phyloP scores from a whole-genome alignment of 1,140 invertebrate species.

The Eulimnadia texana region DNA sequence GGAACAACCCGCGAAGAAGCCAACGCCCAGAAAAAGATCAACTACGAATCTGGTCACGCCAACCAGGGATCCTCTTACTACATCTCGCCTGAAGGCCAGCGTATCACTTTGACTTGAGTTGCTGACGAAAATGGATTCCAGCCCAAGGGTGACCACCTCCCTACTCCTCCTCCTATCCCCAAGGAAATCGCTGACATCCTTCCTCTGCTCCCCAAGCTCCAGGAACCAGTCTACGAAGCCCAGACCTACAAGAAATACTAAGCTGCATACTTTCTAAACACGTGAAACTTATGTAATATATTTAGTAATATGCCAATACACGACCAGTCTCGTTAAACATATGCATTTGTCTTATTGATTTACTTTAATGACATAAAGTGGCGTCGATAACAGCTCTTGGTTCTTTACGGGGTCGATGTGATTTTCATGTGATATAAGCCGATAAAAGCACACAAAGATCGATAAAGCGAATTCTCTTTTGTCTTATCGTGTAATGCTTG shows the following conservation, averaged over 20 bases:
- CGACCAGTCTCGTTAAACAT: background rate
- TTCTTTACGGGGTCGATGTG: no score
- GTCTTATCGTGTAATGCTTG: no score
- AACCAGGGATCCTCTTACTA: conserved; percentile 25
- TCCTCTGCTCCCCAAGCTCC: background rate
- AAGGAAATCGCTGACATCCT: background rate
- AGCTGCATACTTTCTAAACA: background rate
- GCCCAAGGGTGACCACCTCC: conserved; percentile 22
- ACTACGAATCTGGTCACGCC: conserved; percentile 3
- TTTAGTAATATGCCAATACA: background rate
- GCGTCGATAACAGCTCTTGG: no score
- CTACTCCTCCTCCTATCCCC: conserved; percentile 18
- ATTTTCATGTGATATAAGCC: no score
- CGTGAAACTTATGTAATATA: background rate
- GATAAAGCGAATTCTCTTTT: no score
- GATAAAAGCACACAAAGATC: no score
- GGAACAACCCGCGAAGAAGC: conserved; percentile 14
- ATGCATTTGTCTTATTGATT: no score
- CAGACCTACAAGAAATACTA: background rate
- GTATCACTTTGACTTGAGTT: conserved; percentile 17
- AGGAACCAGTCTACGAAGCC: background rate
- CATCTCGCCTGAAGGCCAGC: conserved; percentile 20
- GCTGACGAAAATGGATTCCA: conserved; percentile 25
- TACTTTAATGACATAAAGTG: no score
- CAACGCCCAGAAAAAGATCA: conserved; percentile 1